Evolutionary conservation across 53 echinoderm and acorn worm genomes (phyloP).

Genomic region (Arbacia lixula): DNA sequence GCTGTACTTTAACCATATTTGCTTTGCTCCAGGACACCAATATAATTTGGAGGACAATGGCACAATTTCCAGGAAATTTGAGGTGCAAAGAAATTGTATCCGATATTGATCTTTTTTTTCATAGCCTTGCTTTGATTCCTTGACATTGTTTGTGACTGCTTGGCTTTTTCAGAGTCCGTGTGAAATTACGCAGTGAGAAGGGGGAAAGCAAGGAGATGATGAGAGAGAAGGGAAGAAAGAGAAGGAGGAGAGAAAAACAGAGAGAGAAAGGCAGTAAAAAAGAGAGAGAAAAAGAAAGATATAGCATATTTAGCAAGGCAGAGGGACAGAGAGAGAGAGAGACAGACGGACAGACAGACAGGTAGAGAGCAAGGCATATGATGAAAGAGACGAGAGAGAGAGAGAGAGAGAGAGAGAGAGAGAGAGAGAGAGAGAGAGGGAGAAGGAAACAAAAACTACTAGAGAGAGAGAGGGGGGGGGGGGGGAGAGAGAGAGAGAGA

Average conservation of each 20-base stretch:
- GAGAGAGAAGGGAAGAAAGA: background rate
- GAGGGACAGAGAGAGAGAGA: background rate
- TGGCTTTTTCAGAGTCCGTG: too few relatives aligned
- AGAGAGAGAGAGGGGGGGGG: background rate
- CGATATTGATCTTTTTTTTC: too few relatives aligned
- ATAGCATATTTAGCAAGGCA: too few relatives aligned
- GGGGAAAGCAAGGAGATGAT: background rate
- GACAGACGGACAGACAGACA: background rate
- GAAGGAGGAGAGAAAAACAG: conserved; percentile 2
- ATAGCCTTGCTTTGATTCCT: too few relatives aligned
- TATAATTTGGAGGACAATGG: too few relatives aligned
- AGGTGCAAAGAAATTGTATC: too few relatives aligned
- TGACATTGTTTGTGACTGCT: too few relatives aligned
- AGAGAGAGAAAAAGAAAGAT: conserved; percentile 24
- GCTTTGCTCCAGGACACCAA: too few relatives aligned
- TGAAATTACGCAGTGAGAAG: too few relatives aligned
- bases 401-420: background rate
- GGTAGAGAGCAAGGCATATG: background rate
- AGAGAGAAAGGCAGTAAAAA: background rate
- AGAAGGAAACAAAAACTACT: background rate
- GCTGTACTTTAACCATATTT: too few relatives aligned
- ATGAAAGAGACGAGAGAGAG: background rate
- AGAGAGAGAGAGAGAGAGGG: conserved; percentile 30
- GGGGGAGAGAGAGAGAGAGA: background rate
- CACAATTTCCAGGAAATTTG: too few relatives aligned